phyloP scores from a whole-genome alignment of 2,797 vertebrate genomes.

The Sus cebifrons region DNA sequence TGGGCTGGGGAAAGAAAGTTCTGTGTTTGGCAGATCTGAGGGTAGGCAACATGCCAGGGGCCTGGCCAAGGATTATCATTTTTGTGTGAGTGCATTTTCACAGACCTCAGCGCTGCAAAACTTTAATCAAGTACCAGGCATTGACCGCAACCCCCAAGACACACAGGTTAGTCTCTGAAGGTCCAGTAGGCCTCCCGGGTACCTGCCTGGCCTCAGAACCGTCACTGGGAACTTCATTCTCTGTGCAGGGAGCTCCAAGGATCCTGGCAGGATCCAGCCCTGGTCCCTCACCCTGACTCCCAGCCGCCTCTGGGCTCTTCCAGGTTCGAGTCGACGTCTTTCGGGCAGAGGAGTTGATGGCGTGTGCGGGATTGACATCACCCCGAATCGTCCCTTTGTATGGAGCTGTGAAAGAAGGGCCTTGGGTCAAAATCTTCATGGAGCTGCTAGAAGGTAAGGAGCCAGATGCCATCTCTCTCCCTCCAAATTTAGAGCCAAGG shows the following conservation, averaged over 20 bases:
- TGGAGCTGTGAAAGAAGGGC: conserved; percentile 96
- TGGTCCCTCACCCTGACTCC: neutral
- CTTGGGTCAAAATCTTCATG: conserved; percentile 96
- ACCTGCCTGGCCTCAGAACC: neutral
- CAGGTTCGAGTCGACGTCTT: conserved; percentile 95
- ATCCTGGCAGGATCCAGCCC: neutral
- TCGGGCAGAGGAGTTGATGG: conserved; percentile 95
- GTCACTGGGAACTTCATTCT: neutral
- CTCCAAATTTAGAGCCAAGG: neutral
- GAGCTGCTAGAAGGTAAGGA: conserved; percentile 95
- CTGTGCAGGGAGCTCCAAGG: neutral
- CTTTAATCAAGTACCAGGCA: neutral
- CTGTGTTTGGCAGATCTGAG: conserved; percentile 13
- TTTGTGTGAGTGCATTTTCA: conserved; percentile 8
- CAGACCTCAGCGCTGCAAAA: neutral
- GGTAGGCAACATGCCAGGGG: neutral
- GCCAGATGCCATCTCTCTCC: neutral
- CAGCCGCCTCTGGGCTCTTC: conserved; percentile 10
- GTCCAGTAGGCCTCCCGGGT: neutral
- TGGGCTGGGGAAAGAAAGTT: neutral
- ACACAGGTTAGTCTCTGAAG: neutral
- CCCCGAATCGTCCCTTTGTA: conserved; percentile 96
- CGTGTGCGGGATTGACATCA: conserved; percentile 94
- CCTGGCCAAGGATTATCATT: neutral
- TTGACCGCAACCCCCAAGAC: neutral